These are phyloP conservation scores for Cirrhinus mrigala DNA, from an alignment of 2,797 vertebrate genomes.

Conservation along the genomic window DNA sequence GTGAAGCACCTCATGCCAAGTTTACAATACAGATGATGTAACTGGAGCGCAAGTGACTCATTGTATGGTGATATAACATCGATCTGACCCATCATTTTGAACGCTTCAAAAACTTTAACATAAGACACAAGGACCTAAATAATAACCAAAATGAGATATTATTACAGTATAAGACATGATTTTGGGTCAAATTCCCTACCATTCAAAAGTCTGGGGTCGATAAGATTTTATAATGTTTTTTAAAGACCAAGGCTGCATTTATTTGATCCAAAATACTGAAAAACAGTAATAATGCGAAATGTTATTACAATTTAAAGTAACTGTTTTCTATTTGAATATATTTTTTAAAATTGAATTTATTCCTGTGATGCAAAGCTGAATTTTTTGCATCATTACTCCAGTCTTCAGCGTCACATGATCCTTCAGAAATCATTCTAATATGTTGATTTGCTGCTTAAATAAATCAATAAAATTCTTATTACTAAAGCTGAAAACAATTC, in stretches of 20 bases:
- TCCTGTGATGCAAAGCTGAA: neutral
- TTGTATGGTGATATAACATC: neutral
- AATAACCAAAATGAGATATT: neutral
- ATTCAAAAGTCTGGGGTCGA: neutral
- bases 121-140: neutral
- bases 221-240: neutral
- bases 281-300: neutral
- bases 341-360: neutral
- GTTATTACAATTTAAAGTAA: neutral
- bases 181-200: too few species aligned
- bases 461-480: neutral
- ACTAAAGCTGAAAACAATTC: neutral
- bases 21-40: slow-evolving; percentile 35
- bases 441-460: neutral
- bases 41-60: slow-evolving; percentile 9
- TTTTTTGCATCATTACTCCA: neutral
- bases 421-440: neutral
- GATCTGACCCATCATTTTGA: neutral
- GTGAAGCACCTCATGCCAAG: neutral
- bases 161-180: too few species aligned
- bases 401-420: neutral
- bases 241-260: neutral
- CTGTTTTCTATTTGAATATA: neutral
- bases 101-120: neutral
- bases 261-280: neutral